phyloP scores from a whole-genome alignment of 2,888 invertebrate species.

The Lobophora halterata region DNA sequence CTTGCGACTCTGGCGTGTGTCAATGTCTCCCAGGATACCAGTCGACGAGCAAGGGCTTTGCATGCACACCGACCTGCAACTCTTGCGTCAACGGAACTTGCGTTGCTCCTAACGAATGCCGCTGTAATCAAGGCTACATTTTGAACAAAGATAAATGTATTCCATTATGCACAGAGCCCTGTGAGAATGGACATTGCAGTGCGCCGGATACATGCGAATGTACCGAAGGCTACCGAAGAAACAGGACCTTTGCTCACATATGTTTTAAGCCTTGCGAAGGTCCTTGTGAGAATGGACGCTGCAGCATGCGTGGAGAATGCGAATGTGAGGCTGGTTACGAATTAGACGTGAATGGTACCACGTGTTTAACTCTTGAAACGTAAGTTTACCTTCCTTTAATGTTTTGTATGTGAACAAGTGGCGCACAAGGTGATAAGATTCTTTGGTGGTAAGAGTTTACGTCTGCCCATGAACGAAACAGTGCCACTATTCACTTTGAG shows the following conservation, averaged over 20 bases:
- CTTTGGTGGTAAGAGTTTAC: no score
- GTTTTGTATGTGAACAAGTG: no score
- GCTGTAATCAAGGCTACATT: conserved; percentile 16
- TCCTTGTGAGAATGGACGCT: conserved; percentile 44
- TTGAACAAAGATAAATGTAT: conserved; percentile 5
- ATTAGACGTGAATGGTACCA: conserved; percentile 31
- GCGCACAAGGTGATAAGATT: no score
- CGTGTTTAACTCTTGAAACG: conserved; percentile 38
- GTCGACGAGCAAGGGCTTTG: background rate
- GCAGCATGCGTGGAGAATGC: conserved; percentile 43
- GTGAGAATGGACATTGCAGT: conserved; percentile 18
- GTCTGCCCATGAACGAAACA: no score
- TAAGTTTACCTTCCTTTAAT: conserved; percentile 45
- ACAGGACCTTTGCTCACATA: conserved; percentile 25
- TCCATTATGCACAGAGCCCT: conserved; percentile 9
- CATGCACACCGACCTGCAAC: conserved; percentile 10
- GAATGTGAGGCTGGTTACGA: conserved; percentile 40
- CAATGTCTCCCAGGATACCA: conserved; percentile 16
- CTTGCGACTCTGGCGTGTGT: conserved; percentile 18
- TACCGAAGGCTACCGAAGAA: conserved; percentile 21
- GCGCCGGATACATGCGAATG: conserved; percentile 21
- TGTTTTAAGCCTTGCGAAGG: conserved; percentile 46
- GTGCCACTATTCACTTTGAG: no score
- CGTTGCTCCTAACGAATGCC: conserved; percentile 6
- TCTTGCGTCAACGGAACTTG: conserved; percentile 9